Percentiles rank a stretch among this genome's conserved stretches.
Evolutionary conservation across 1,140 invertebrate genomes (phyloP).

Genomic region (Drosophila azteca): DNA sequence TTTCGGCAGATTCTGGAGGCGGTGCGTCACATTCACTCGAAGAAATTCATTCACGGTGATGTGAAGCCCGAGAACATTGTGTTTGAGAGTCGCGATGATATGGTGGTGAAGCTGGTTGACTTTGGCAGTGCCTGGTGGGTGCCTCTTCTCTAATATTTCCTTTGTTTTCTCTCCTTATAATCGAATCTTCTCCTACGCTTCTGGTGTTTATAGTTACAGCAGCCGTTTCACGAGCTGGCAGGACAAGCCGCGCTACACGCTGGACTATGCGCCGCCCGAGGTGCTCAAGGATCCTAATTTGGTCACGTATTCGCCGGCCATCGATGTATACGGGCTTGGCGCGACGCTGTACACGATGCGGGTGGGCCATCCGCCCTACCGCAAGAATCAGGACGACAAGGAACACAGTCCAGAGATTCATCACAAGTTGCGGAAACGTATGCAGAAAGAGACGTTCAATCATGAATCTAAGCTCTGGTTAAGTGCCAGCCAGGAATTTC

Average conservation of each 20-base stretch:
- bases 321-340: slow-evolving; percentile 95
- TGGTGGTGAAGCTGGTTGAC: slow-evolving; percentile 92
- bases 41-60: slow-evolving; percentile 93
- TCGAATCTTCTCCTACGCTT: not conserved
- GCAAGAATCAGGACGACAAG: slow-evolving; percentile 65
- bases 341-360: slow-evolving; percentile 95
- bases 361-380: slow-evolving; percentile 90
- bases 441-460: slow-evolving; percentile 60
- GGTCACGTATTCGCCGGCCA: slow-evolving; percentile 91
- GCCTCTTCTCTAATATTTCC: too few species aligned
- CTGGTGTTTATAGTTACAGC: slow-evolving; percentile 85
- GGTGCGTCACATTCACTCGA: slow-evolving; percentile 91
- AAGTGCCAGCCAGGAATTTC: slow-evolving; percentile 88
- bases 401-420: slow-evolving; percentile 40
- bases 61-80: slow-evolving; percentile 95
- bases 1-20: slow-evolving; percentile 92
- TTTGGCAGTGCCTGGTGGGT: slow-evolving; percentile 92
- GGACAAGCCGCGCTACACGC: slow-evolving; percentile 93
- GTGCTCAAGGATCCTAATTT: slow-evolving; percentile 86
- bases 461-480: slow-evolving; percentile 86
- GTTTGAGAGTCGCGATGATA: slow-evolving; percentile 86
- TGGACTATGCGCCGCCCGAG: slow-evolving; percentile 95
- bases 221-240: slow-evolving; percentile 86
- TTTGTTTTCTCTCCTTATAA: not conserved
- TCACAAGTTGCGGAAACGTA: slow-evolving; percentile 56